Conservation (phyloP, 2,113 vertebrate genomes). For the Lepus europaeus region DNA sequence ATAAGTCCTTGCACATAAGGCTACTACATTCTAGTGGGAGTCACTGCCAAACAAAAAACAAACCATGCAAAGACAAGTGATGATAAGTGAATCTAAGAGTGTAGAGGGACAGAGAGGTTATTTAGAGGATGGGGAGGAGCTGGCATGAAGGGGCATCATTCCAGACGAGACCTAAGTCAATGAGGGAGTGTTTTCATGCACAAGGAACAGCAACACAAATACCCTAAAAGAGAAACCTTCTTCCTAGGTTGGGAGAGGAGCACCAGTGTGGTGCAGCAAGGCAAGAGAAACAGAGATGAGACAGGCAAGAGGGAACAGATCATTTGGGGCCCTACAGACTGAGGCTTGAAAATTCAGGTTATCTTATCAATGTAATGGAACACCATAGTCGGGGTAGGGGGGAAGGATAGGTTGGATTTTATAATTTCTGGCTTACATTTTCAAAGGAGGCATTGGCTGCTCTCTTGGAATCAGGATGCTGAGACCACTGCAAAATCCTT, state of each 20-base stretch:
- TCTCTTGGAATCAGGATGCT: background rate
- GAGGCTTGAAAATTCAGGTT: background rate
- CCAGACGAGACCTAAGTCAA: background rate
- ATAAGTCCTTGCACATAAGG: background rate
- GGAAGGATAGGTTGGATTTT: background rate
- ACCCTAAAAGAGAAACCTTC: background rate
- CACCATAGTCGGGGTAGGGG: background rate
- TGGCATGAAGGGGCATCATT: background rate
- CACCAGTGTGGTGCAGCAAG: background rate
- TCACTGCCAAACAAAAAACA: background rate
- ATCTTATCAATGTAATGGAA: background rate
- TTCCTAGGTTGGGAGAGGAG: background rate
- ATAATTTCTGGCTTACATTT: background rate
- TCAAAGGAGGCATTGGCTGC: background rate
- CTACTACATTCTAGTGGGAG: background rate
- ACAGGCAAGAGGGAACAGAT: background rate
- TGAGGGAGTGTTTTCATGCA: background rate
- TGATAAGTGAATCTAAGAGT: background rate
- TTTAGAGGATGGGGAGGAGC: accelerated
- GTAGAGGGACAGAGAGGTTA: background rate
- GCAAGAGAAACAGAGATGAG: background rate
- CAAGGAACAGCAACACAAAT: background rate
- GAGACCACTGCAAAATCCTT: background rate
- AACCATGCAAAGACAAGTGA: background rate
- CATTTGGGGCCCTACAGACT: accelerated